These are phyloP conservation scores for Tipula vernalis DNA, from an alignment of 2,888 invertebrate species.

Conservation along the genomic window DNA sequence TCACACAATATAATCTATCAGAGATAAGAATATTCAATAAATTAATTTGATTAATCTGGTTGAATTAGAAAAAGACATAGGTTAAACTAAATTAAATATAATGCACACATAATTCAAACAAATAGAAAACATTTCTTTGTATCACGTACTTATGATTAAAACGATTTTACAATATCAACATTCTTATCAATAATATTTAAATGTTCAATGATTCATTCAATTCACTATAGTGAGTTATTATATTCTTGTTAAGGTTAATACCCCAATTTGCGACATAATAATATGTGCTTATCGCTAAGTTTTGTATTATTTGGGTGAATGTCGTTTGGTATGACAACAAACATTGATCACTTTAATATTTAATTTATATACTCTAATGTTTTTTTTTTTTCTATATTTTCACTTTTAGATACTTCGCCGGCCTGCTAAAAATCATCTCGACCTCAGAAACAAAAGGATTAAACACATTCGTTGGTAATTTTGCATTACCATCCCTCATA, in stretches of 20 bases:
- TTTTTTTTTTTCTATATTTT: not conserved
- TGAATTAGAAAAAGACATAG: not conserved
- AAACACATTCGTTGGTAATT: slow-evolving; percentile 84
- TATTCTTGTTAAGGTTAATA: not conserved
- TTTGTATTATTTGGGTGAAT: not conserved
- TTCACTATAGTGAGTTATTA: not conserved
- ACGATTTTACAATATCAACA: not conserved
- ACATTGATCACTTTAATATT: not conserved
- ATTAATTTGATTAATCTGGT: not conserved
- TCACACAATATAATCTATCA: not conserved
- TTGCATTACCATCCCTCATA: slow-evolving; percentile 83
- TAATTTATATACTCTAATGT: not conserved
- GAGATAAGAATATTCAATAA: not conserved
- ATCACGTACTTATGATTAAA: not conserved
- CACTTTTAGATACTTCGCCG: slow-evolving; percentile 63
- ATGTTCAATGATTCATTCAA: not conserved
- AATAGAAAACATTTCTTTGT: not conserved
- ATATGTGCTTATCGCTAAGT: not conserved
- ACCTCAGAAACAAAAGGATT: slow-evolving; percentile 79
- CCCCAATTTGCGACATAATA: not conserved
- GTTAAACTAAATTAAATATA: not conserved
- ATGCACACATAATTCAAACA: not conserved
- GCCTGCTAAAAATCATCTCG: slow-evolving; percentile 68
- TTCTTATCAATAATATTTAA: not conserved
- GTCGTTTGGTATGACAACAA: not conserved